These are phyloP conservation scores for Buceros bicornis DNA, from an alignment of 2,797 vertebrate genomes.

Conservation along the genomic window DNA sequence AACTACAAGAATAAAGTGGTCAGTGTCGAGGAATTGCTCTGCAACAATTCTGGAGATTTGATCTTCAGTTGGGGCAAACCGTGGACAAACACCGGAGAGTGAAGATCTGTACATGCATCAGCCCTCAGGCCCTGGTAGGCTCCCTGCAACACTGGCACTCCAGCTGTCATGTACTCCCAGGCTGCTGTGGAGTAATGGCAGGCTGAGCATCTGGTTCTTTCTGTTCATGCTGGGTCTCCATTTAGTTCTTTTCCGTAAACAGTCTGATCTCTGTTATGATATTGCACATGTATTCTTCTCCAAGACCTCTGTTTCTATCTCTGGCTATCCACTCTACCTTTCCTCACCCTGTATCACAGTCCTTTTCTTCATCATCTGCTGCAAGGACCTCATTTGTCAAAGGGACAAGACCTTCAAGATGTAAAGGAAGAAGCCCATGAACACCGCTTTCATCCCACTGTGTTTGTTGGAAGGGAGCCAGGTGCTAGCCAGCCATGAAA, in stretches of 20 bases:
- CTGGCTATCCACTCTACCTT: not conserved
- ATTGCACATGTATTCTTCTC: not conserved
- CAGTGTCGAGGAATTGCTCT: not conserved
- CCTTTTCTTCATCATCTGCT: not conserved
- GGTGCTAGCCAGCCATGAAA: not conserved
- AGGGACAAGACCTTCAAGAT: not conserved
- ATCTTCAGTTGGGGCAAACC: accelerated
- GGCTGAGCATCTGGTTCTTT: not conserved
- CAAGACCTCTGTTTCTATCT: not conserved
- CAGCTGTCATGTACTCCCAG: not conserved
- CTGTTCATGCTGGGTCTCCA: not conserved
- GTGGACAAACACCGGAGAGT: not conserved
- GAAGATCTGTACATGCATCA: not conserved
- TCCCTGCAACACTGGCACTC: accelerated
- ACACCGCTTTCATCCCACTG: accelerated
- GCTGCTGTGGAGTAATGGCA: not conserved
- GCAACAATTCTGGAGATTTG: not conserved
- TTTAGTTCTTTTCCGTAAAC: not conserved
- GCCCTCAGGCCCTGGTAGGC: accelerated
- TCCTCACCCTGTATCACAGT: not conserved
- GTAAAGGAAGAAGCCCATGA: not conserved
- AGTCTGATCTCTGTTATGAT: not conserved
- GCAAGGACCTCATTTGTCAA: not conserved
- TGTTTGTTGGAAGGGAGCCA: not conserved
- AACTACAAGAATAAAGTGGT: not conserved